A percentile compares a stretch with the other conserved stretches of the same genome.
Conservation (phyloP, 2,888 invertebrate genomes). For the Eugnorisma glareosa region DNA sequence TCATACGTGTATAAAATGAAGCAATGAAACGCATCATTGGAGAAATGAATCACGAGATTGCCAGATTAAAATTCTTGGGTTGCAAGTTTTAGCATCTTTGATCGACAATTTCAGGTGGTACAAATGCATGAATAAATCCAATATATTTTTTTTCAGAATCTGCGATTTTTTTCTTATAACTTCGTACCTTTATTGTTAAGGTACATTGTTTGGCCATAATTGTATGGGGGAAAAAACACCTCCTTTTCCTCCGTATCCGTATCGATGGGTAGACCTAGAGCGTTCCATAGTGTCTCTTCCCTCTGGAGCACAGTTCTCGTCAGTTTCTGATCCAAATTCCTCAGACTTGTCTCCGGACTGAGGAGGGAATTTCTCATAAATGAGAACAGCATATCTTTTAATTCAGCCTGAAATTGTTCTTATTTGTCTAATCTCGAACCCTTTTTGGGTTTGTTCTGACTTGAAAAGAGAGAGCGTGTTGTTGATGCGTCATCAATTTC, state of each 20-base stretch:
- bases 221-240: too few relatives aligned
- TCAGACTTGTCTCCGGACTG: neutral
- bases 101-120: too few relatives aligned
- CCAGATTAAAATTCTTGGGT: too few relatives aligned
- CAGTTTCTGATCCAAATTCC: neutral
- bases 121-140: too few relatives aligned
- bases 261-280: neutral
- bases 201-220: too few relatives aligned
- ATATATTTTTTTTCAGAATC: too few relatives aligned
- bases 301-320: neutral
- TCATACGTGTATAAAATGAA: too few relatives aligned
- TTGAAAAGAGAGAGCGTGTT: neutral
- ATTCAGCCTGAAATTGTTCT: neutral
- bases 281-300: neutral
- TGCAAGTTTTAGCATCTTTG: too few relatives aligned
- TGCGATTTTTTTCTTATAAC: too few relatives aligned
- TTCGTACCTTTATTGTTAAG: too few relatives aligned
- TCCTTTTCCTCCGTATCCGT: neutral
- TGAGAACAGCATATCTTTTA: slow-evolving; percentile 8
- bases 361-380: neutral
- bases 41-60: too few relatives aligned
- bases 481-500: slow-evolving; percentile 5
- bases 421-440: neutral
- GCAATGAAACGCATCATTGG: too few relatives aligned
- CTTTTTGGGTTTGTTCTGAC: neutral